phyloP scores from a whole-genome alignment of 2,888 invertebrate species.

The Leptinotarsa peninsularis region DNA sequence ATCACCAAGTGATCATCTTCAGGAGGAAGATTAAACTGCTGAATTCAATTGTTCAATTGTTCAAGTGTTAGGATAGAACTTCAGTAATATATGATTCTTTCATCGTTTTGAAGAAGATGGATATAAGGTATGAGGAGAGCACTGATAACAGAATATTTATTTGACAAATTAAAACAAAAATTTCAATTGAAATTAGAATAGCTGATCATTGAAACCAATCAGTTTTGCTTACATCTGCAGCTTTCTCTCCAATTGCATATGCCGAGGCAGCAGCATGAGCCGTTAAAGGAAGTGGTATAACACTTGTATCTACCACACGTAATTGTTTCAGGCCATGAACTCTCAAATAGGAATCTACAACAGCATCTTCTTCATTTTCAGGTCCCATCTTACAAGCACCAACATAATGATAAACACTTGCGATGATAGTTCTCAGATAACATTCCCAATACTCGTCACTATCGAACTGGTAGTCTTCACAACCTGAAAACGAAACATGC shows the following conservation, averaged over 20 bases:
- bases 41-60: too few relatives aligned
- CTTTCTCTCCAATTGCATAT: conserved; percentile 72
- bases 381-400: conserved; percentile 73
- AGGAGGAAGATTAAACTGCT: too few relatives aligned
- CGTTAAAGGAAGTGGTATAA: conserved; percentile 69
- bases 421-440: conserved; percentile 65
- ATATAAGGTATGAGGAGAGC: too few relatives aligned
- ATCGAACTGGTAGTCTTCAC: conserved; percentile 58
- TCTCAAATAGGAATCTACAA: conserved; percentile 69
- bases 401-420: conserved; percentile 69
- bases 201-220: too few relatives aligned
- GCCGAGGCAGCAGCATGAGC: conserved; percentile 70
- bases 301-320: conserved; percentile 70
- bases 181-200: too few relatives aligned
- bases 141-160: too few relatives aligned
- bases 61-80: too few relatives aligned
- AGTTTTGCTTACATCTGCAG: conserved; percentile 65
- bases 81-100: too few relatives aligned
- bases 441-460: conserved; percentile 70
- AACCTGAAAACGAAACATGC: conserved; percentile 29
- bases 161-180: too few relatives aligned
- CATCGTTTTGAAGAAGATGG: too few relatives aligned
- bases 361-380: conserved; percentile 67
- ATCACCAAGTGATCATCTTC: too few relatives aligned
- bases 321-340: conserved; percentile 69